A percentile compares a stretch with the other conserved stretches of the same genome.
phyloP scores from a whole-genome alignment of 2,888 invertebrate genomes.

The Rhorus exstirpatorius region DNA sequence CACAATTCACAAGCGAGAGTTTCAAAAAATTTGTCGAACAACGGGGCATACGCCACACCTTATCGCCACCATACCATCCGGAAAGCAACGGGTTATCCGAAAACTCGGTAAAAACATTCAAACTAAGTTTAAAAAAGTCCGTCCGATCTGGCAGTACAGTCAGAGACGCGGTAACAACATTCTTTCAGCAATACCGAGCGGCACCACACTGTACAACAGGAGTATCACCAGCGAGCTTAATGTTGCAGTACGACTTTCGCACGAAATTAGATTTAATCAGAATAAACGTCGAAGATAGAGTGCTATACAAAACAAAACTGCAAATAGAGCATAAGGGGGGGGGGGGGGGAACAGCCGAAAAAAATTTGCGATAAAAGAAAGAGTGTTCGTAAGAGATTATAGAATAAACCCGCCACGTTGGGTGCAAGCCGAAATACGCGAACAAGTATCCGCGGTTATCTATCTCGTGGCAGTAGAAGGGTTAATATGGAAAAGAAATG shows the following conservation, averaged over 20 bases:
- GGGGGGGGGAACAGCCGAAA: neutral
- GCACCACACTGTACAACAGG: conserved; percentile 66
- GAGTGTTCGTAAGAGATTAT: neutral
- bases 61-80: conserved; percentile 64
- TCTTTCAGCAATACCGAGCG: conserved; percentile 50
- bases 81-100: conserved; percentile 65
- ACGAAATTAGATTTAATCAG: conserved; percentile 52
- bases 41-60: conserved; percentile 59
- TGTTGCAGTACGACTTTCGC: conserved; percentile 45
- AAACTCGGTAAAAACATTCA: conserved; percentile 54
- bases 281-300: conserved; percentile 4
- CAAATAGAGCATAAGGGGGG: conserved; percentile 11
- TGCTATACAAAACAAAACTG: neutral
- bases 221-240: conserved; percentile 48
- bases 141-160: neutral
- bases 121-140: conserved; percentile 20
- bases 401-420: neutral
- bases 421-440: neutral
- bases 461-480: conserved; percentile 17
- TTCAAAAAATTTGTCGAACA: conserved; percentile 40
- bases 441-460: conserved; percentile 18
- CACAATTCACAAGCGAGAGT: conserved; percentile 37
- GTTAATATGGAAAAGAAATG: conserved; percentile 7
- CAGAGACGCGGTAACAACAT: conserved; percentile 6
- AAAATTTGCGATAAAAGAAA: neutral